Evolutionary conservation across 1,140 invertebrate genomes (phyloP).

Genomic region (Cardiocondyla obscurior): DNA sequence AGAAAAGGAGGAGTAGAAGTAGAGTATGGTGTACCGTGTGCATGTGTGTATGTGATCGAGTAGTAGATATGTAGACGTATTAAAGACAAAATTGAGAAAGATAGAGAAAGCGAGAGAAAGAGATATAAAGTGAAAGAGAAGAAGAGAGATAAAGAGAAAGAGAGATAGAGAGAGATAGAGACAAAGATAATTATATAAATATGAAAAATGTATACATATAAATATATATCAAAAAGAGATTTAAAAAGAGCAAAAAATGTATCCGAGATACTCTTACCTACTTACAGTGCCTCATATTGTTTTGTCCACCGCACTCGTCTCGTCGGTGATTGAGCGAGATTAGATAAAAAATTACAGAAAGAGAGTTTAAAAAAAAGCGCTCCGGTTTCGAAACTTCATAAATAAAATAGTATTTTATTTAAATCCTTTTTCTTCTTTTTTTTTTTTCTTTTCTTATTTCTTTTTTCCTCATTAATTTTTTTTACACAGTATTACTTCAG

Average conservation of each 20-base stretch:
- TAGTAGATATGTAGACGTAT: constrained; percentile 69
- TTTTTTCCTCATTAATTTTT: background rate
- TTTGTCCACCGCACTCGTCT: constrained; percentile 51
- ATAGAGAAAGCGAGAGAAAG: constrained; percentile 70
- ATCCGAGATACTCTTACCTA: constrained; percentile 76
- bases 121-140: constrained; percentile 67
- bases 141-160: constrained; percentile 59
- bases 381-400: constrained; percentile 59
- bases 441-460: background rate
- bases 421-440: too few relatives aligned
- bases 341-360: constrained; percentile 70
- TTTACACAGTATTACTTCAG: constrained; percentile 26
- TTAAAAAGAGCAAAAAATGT: constrained; percentile 68
- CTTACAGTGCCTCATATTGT: constrained; percentile 52
- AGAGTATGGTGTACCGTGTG: constrained; percentile 39
- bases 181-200: constrained; percentile 70
- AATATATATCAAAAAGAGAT: constrained; percentile 69
- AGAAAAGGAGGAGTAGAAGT: constrained; percentile 15
- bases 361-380: constrained; percentile 69
- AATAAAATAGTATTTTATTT: background rate
- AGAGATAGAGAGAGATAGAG: constrained; percentile 65
- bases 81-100: constrained; percentile 66
- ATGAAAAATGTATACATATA: constrained; percentile 75
- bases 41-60: constrained; percentile 62
- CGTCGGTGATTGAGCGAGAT: constrained; percentile 73